phyloP scores from a whole-genome alignment of 2,797 vertebrate species.

The Phyllotis vaccarum region DNA sequence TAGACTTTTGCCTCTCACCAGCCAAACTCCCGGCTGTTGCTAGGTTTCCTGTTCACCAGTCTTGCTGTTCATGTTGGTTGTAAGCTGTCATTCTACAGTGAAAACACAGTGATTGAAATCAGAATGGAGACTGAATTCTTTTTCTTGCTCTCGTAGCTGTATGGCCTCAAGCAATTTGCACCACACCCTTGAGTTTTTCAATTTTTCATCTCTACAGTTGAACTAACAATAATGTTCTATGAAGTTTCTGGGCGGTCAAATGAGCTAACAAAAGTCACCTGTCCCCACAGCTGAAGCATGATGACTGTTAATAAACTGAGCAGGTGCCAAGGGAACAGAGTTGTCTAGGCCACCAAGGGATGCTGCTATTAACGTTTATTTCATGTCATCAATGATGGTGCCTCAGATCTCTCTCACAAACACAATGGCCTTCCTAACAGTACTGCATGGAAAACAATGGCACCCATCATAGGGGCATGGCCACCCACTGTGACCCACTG shows the following conservation, averaged over 20 bases:
- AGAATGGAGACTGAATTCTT: neutral
- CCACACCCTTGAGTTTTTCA: neutral
- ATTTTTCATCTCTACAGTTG: neutral
- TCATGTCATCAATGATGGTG: conserved; percentile 3
- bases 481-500: neutral
- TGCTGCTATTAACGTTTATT: neutral
- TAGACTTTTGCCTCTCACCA: neutral
- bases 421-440: neutral
- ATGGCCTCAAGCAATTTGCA: neutral
- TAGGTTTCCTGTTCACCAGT: neutral
- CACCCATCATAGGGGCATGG: neutral
- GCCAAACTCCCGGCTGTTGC: neutral
- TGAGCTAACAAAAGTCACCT: neutral
- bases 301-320: neutral
- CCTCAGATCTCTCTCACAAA: neutral
- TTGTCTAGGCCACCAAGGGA: neutral
- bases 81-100: neutral
- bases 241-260: neutral
- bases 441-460: neutral
- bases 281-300: neutral
- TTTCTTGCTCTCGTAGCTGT: neutral
- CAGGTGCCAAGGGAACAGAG: neutral
- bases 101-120: neutral
- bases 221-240: neutral
- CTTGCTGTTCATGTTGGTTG: neutral